Conservation (phyloP, 2,797 vertebrate genomes). For the Onychomys leucogaster region DNA sequence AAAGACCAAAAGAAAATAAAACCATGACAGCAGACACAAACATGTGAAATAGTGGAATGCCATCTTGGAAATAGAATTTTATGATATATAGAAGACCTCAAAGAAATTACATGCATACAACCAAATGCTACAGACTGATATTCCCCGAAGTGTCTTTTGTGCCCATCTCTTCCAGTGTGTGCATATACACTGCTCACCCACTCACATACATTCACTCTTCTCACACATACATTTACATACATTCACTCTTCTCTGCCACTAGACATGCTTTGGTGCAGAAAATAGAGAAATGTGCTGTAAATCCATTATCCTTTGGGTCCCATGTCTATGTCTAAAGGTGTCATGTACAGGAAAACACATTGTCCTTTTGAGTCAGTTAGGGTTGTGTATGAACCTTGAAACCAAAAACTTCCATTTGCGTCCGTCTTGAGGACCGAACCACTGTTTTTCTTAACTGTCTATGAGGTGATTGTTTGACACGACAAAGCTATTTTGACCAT, state of each 20-base stretch:
- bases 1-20: background rate
- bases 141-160: background rate
- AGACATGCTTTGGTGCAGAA: background rate
- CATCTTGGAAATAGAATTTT: conserved; percentile 14
- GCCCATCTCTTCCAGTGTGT: background rate
- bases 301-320: background rate
- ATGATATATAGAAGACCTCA: background rate
- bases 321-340: background rate
- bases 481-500: background rate
- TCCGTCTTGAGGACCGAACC: background rate
- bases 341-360: background rate
- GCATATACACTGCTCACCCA: background rate
- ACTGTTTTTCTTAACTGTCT: background rate
- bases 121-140: background rate
- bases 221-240: background rate
- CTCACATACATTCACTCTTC: background rate
- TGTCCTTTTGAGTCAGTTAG: conserved; percentile 1
- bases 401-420: background rate
- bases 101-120: background rate
- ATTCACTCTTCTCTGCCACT: background rate
- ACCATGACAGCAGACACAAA: background rate
- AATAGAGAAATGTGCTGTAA: background rate
- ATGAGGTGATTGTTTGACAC: background rate
- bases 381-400: background rate
- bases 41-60: background rate